Evolutionary conservation across 2,888 invertebrate genomes (phyloP).

Genomic region (Erebia aethiops): DNA sequence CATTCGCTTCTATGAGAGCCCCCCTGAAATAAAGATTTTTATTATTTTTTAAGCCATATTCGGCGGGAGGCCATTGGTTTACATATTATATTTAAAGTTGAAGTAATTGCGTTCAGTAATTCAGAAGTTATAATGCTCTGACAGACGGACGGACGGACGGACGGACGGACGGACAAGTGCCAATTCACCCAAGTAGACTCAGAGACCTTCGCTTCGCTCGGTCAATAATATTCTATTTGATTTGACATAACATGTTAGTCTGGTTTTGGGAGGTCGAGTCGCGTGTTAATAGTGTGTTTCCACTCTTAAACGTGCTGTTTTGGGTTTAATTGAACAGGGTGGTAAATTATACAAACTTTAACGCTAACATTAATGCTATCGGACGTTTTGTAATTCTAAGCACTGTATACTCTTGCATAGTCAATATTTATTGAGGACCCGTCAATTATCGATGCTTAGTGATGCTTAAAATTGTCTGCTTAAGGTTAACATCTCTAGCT

Average conservation of each 20-base stretch:
- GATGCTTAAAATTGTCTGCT: constrained; percentile 66
- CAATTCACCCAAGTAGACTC: too few relatives aligned
- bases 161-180: too few relatives aligned
- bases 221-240: too few relatives aligned
- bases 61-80: too few relatives aligned
- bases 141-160: too few relatives aligned
- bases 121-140: too few relatives aligned
- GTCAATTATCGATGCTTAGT: constrained; percentile 77
- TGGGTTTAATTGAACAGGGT: constrained; percentile 56
- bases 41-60: too few relatives aligned
- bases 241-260: background rate
- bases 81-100: too few relatives aligned
- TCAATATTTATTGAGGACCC: constrained; percentile 78
- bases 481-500: constrained; percentile 20
- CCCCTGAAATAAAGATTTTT: too few relatives aligned
- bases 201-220: too few relatives aligned
- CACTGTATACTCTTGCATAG: constrained; percentile 42
- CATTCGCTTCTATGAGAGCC: too few relatives aligned
- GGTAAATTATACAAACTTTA: constrained; percentile 66
- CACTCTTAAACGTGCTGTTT: constrained; percentile 47
- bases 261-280: background rate
- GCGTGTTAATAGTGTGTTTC: background rate
- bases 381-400: constrained; percentile 48
- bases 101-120: too few relatives aligned
- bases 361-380: constrained; percentile 55